A percentile compares a stretch with the other conserved stretches of the same genome.
Evolutionary conservation across 2,113 vertebrate species (phyloP).

Genomic region (Scartelaos histophorus): DNA sequence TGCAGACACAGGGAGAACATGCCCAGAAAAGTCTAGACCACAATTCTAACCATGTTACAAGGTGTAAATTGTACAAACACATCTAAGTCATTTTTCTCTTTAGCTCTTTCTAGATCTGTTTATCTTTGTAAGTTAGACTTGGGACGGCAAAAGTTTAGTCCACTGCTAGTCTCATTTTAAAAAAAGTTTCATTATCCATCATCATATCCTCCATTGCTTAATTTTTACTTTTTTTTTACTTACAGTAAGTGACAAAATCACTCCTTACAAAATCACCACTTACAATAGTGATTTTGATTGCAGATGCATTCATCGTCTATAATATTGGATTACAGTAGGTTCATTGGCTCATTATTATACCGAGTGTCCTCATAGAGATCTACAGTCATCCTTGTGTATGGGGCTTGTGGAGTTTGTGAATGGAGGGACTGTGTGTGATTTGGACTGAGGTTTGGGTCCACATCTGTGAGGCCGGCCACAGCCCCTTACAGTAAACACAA

Average conservation of each 20-base stretch:
- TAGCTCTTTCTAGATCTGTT: neutral
- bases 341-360: conserved; percentile 1
- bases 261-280: neutral
- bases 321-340: neutral
- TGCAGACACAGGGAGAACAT: neutral
- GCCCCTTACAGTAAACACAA: conserved; percentile 34
- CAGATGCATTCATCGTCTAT: neutral
- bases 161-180: too few relatives aligned
- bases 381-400: neutral
- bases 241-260: too few relatives aligned
- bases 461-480: conserved; percentile 36
- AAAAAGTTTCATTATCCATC: too few relatives aligned
- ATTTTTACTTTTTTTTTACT: too few relatives aligned
- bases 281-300: neutral
- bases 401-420: conserved; percentile 40
- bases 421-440: conserved; percentile 54
- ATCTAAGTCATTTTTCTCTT: neutral
- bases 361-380: neutral
- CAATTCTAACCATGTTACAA: neutral
- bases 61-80: neutral
- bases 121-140: neutral
- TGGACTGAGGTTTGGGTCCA: conserved; percentile 36
- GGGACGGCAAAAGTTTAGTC: too few relatives aligned
- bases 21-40: neutral
- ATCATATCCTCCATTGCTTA: too few relatives aligned